These are phyloP conservation scores for Mesorhabditis sp. DNA, from an alignment of 2,888 invertebrate genomes.

Conservation along the genomic window DNA sequence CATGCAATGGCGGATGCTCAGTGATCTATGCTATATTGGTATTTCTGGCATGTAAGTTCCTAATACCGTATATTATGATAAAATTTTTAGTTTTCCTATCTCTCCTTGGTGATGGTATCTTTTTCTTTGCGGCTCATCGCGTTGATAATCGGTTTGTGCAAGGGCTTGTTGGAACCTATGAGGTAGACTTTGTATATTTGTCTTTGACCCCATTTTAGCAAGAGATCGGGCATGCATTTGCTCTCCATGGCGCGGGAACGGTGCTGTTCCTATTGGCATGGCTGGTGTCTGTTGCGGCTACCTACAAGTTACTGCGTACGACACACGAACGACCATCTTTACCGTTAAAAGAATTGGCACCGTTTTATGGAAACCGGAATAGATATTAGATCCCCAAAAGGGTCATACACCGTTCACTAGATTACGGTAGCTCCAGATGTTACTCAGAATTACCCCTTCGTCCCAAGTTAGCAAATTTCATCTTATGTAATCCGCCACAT, in stretches of 20 bases:
- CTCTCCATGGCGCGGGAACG: conserved; percentile 48
- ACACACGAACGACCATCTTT: conserved; percentile 26
- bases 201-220: conserved; percentile 41
- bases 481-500: too few relatives aligned
- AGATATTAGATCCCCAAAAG: neutral
- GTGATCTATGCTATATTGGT: conserved; percentile 48
- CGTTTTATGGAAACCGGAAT: neutral
- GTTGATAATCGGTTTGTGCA: conserved; percentile 55
- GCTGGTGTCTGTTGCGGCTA: conserved; percentile 45
- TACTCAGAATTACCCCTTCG: too few relatives aligned
- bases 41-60: conserved; percentile 42
- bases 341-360: conserved; percentile 37
- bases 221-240: conserved; percentile 54
- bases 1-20: conserved; percentile 50
- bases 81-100: conserved; percentile 28
- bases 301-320: conserved; percentile 48
- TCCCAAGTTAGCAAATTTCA: too few relatives aligned
- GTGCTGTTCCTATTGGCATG: conserved; percentile 48
- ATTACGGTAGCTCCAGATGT: too few relatives aligned
- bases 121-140: conserved; percentile 57
- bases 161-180: conserved; percentile 56
- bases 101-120: conserved; percentile 43
- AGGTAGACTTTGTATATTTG: conserved; percentile 22
- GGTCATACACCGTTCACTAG: too few relatives aligned
- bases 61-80: too few relatives aligned